These are phyloP conservation scores for Euura saliciscinereae DNA, from an alignment of 1,140 invertebrate genomes.

Conservation along the genomic window DNA sequence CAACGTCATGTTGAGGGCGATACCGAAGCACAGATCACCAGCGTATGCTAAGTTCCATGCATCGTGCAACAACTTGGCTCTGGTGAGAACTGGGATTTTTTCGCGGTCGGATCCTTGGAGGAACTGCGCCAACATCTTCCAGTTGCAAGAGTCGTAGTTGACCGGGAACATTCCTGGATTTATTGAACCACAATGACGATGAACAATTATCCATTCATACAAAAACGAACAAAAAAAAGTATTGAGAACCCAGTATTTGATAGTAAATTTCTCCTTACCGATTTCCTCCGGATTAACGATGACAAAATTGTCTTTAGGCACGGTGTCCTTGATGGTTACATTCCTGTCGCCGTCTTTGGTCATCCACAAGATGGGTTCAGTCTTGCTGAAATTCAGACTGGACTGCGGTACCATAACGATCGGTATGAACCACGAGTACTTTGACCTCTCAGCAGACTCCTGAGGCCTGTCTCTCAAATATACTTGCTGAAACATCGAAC, in stretches of 20 bases:
- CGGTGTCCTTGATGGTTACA: constrained; percentile 56
- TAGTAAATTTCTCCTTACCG: constrained; percentile 54
- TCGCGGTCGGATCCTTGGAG: constrained; percentile 62
- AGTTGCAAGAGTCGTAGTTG: constrained; percentile 81
- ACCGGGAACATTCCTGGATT: constrained; percentile 76
- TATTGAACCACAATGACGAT: background rate
- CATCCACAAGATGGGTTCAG: constrained; percentile 66
- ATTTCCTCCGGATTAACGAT: constrained; percentile 83
- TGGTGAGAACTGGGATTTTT: constrained; percentile 71
- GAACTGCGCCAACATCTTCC: constrained; percentile 73
- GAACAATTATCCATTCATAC: background rate
- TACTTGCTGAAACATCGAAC: constrained; percentile 60
- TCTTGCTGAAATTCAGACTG: constrained; percentile 63
- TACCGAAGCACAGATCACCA: constrained; percentile 73
- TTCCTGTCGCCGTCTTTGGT: constrained; percentile 58
- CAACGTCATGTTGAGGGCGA: constrained; percentile 76
- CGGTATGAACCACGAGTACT: constrained; percentile 74
- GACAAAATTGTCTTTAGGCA: constrained; percentile 66
- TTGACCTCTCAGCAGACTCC: constrained; percentile 62
- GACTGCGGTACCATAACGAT: constrained; percentile 65
- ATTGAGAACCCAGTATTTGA: background rate
- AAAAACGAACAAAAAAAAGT: background rate
- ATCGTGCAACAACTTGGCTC: constrained; percentile 78
- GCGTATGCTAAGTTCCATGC: constrained; percentile 80
- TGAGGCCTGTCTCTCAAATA: constrained; percentile 72